phyloP scores from a whole-genome alignment of 2,113 vertebrate species.

The Oxyura jamaicensis region DNA sequence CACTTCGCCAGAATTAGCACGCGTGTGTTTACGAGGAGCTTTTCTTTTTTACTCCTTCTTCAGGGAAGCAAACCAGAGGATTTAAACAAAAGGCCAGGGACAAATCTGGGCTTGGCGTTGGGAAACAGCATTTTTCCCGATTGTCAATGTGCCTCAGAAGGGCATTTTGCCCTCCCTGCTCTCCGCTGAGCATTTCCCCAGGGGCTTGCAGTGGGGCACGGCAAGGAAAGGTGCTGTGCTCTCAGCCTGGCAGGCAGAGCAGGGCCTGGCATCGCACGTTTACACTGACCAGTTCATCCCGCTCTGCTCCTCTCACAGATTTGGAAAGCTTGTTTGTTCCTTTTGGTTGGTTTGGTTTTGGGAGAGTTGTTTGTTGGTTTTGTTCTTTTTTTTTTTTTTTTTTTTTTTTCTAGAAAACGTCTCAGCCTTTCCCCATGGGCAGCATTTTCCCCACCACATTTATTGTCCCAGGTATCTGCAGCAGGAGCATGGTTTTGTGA shows the following conservation, averaged over 20 bases:
- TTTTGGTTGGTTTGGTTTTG: background rate
- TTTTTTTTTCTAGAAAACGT: background rate
- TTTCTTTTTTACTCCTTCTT: background rate
- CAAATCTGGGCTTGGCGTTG: background rate
- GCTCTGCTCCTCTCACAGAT: background rate
- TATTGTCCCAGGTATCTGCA: background rate
- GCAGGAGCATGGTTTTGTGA: background rate
- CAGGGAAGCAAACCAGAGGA: slow-evolving; percentile 27
- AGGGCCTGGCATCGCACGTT: fast-evolving
- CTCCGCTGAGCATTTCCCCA: fast-evolving
- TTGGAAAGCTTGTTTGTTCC: background rate
- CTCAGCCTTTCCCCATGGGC: background rate
- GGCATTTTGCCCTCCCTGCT: background rate
- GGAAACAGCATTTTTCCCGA: background rate
- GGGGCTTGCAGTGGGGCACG: background rate
- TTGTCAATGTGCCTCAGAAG: background rate
- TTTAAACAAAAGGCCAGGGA: background rate
- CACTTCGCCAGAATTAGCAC: slow-evolving; percentile 40
- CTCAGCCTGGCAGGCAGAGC: background rate
- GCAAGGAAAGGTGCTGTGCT: fast-evolving
- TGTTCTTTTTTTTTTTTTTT: background rate
- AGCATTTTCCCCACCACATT: background rate
- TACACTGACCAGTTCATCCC: background rate
- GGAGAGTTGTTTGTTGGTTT: too few species aligned
- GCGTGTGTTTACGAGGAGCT: background rate